Percentiles rank a stretch among this genome's conserved stretches.
Conservation (phyloP, 2,888 invertebrate species). For the Trichogramma evanescens region DNA sequence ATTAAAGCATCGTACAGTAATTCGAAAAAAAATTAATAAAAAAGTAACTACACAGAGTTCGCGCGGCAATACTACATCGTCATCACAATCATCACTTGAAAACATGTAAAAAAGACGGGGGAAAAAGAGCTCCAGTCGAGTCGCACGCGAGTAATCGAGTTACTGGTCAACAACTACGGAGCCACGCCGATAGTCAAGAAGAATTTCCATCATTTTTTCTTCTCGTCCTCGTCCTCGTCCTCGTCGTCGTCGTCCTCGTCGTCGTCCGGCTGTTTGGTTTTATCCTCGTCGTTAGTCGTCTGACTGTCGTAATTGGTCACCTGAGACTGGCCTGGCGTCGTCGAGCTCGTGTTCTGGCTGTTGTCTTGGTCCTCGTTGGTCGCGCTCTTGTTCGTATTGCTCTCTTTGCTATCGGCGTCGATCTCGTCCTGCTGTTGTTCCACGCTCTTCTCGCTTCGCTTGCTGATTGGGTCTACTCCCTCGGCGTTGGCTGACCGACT, state of each 20-base stretch:
- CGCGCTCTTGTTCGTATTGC: background rate
- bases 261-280: conserved; percentile 18
- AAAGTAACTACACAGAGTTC: too few relatives aligned
- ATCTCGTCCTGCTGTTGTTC: conserved; percentile 5
- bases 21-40: too few relatives aligned
- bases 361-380: conserved; percentile 9
- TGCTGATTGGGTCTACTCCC: background rate
- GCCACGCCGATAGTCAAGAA: too few relatives aligned
- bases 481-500: conserved; percentile 6
- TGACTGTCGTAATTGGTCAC: conserved; percentile 4
- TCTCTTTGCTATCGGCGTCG: background rate
- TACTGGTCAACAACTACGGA: too few relatives aligned
- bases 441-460: background rate
- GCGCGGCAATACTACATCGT: too few relatives aligned
- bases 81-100: too few relatives aligned
- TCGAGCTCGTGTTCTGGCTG: conserved; percentile 6
- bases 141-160: too few relatives aligned
- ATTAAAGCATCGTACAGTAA: too few relatives aligned
- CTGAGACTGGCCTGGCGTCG: conserved; percentile 2
- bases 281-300: conserved; percentile 8
- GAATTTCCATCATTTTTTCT: conserved; percentile 8
- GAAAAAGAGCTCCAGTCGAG: too few relatives aligned
- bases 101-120: too few relatives aligned
- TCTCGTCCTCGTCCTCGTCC: conserved; percentile 22
- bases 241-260: conserved; percentile 17